Evolutionary conservation across 2,888 invertebrate species (phyloP).

Genomic region (Branchipolynoe longqiensis): DNA sequence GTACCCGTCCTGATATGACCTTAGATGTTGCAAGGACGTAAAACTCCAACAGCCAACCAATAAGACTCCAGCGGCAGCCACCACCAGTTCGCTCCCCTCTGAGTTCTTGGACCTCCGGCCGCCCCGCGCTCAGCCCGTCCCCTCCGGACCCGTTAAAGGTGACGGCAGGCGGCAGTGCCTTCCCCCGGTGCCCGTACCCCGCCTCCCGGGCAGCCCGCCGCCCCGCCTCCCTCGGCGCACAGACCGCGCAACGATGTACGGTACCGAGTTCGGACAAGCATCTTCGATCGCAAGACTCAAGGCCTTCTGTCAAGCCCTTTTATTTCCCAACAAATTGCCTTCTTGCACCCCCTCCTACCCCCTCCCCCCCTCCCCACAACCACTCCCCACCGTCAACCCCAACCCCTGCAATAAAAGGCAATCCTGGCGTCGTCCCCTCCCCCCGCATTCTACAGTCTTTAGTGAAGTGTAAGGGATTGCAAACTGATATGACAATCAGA

Average conservation of each 20-base stretch:
- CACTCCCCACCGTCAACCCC: too few relatives aligned
- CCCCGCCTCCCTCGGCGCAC: background rate
- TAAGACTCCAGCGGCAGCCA: too few relatives aligned
- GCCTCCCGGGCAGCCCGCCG: conserved; percentile 24
- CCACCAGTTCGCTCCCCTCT: too few relatives aligned
- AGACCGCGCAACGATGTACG: background rate
- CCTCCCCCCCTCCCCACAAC: too few relatives aligned
- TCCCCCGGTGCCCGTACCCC: too few relatives aligned
- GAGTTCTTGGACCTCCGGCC: too few relatives aligned
- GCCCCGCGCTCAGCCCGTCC: background rate
- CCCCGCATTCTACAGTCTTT: conserved; percentile 1
- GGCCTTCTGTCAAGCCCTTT: conserved; percentile 8
- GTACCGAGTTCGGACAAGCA: background rate
- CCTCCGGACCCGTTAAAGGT: background rate
- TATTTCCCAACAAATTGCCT: conserved; percentile 34
- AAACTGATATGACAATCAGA: conserved; percentile 37
- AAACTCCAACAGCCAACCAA: too few relatives aligned
- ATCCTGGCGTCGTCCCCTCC: background rate
- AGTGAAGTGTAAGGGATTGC: conserved; percentile 24
- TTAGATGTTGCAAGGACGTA: too few relatives aligned
- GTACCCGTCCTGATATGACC: too few relatives aligned
- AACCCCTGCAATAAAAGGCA: background rate
- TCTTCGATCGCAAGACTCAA: conserved; percentile 1
- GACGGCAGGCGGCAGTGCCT: too few relatives aligned
- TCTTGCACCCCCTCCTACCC: background rate